These are phyloP conservation scores for Damaliscus lunatus DNA, from an alignment of 2,113 vertebrate genomes.

Conservation along the genomic window DNA sequence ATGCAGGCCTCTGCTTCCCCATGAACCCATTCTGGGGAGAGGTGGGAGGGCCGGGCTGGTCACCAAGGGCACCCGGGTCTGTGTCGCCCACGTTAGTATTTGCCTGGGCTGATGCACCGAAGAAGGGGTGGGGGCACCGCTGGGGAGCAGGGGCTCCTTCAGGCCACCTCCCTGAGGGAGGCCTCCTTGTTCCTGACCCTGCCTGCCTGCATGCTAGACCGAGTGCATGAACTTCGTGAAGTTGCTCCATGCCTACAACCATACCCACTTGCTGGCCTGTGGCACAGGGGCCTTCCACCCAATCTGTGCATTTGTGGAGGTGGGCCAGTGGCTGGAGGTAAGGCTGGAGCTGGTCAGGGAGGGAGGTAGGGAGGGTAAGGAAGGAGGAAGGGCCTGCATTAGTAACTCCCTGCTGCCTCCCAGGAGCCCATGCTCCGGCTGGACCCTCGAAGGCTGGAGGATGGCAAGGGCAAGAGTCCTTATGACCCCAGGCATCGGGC, in stretches of 20 bases:
- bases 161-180: background rate
- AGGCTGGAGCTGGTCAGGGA: constrained; percentile 34
- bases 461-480: constrained; percentile 96
- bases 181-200: background rate
- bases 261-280: constrained; percentile 93
- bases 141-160: background rate
- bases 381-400: background rate
- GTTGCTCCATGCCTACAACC: constrained; percentile 92
- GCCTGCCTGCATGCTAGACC: constrained; percentile 76
- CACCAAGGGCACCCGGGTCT: background rate
- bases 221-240: constrained; percentile 99
- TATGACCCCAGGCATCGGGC: constrained; percentile 92
- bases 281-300: constrained; percentile 98
- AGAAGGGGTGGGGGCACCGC: background rate
- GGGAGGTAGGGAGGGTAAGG: background rate
- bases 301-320: constrained; percentile 90
- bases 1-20: background rate
- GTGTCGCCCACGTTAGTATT: background rate
- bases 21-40: background rate
- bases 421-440: constrained; percentile 92
- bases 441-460: constrained; percentile 83
- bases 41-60: background rate
- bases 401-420: background rate
- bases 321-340: constrained; percentile 91
- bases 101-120: background rate